These are phyloP conservation scores for Aphelenchoides besseyi DNA, from an alignment of 1,140 invertebrate species.

Conservation along the genomic window DNA sequence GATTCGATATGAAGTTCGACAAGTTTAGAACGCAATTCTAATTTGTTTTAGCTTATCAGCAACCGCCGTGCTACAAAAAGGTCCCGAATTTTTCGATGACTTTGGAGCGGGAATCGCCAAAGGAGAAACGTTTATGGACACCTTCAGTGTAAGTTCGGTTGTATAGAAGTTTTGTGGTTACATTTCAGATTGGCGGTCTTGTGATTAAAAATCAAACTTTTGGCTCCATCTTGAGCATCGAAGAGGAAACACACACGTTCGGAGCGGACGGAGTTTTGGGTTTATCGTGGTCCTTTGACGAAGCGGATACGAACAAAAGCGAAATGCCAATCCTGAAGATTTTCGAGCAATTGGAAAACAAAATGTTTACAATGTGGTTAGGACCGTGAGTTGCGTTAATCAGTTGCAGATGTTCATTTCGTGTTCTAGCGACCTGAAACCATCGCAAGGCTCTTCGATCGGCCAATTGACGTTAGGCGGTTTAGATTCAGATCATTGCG, in stretches of 20 bases:
- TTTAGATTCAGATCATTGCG: background rate
- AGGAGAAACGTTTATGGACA: background rate
- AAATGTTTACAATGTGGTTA: background rate
- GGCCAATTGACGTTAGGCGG: constrained; percentile 7
- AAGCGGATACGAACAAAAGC: background rate
- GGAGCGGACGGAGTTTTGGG: background rate
- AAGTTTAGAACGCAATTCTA: too few species aligned
- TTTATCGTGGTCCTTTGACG: constrained; percentile 6
- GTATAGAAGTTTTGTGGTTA: background rate
- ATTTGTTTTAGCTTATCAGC: background rate
- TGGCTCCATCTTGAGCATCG: background rate
- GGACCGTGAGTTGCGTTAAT: background rate
- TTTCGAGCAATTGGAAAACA: background rate
- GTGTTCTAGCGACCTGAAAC: background rate
- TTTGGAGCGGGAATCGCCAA: background rate
- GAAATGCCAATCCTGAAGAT: background rate
- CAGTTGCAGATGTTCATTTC: background rate
- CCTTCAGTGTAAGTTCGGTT: background rate
- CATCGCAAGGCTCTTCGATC: background rate
- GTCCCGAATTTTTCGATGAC: background rate
- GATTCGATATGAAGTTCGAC: background rate
- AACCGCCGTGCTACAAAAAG: background rate
- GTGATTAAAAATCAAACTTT: constrained; percentile 7
- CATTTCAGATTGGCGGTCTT: background rate
- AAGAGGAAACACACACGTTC: background rate